A percentile compares a stretch with the other conserved stretches of the same genome.
phyloP scores from a whole-genome alignment of 1,140 invertebrate species.

The Ips typographus region DNA sequence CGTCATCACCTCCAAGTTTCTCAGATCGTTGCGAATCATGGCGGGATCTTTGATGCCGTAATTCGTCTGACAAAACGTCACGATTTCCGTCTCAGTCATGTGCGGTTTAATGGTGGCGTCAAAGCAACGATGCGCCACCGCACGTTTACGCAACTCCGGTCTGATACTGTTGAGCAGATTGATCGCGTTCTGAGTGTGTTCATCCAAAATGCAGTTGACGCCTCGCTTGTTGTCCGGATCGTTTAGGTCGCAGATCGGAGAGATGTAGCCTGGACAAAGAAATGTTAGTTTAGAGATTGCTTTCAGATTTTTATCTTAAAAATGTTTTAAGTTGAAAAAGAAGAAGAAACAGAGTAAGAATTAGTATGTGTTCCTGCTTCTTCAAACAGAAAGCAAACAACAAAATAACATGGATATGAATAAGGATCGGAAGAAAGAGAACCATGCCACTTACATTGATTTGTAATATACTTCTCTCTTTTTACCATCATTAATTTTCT shows the following conservation, averaged over 20 bases:
- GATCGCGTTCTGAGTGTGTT: conserved; percentile 60
- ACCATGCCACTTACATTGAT: too few relatives aligned
- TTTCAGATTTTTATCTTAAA: too few relatives aligned
- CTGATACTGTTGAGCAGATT: conserved; percentile 61
- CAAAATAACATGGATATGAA: too few relatives aligned
- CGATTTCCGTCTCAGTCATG: conserved; percentile 60
- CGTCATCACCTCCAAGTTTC: conserved; percentile 67
- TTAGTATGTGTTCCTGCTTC: too few relatives aligned
- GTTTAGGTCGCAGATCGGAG: conserved; percentile 58
- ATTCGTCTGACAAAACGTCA: conserved; percentile 53
- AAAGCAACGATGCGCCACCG: conserved; percentile 62
- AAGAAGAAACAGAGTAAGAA: too few relatives aligned
- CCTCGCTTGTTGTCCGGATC: conserved; percentile 54
- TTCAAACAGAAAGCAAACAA: too few relatives aligned
- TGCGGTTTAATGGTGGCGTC: conserved; percentile 55
- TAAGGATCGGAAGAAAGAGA: too few relatives aligned
- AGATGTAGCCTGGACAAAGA: conserved; percentile 53
- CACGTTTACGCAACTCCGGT: conserved; percentile 58
- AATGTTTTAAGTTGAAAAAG: too few relatives aligned
- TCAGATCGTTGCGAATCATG: conserved; percentile 60
- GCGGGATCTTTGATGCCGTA: conserved; percentile 46
- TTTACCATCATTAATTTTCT: too few relatives aligned
- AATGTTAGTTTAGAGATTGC: background rate
- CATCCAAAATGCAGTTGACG: conserved; percentile 62
- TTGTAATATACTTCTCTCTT: too few relatives aligned